Conservation (phyloP, 2,113 vertebrate species). For the sheep (Ovis aries) region DNA sequence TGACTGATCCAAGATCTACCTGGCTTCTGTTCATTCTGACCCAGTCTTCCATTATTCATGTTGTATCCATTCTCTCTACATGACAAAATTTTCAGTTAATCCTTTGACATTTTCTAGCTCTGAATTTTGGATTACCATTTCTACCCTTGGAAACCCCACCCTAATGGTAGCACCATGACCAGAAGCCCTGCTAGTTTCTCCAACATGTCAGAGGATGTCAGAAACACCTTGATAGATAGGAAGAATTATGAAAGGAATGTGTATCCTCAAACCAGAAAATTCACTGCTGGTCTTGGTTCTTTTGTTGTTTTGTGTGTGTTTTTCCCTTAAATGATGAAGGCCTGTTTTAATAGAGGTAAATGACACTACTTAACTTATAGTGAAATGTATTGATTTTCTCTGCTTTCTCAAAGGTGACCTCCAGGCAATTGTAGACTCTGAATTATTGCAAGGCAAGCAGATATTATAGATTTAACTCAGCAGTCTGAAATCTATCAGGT, state of each 20-base stretch:
- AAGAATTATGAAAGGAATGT: background rate
- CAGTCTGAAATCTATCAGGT: constrained; percentile 78
- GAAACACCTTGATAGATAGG: background rate
- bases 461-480: constrained; percentile 78
- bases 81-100: background rate
- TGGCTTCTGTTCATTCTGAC: background rate
- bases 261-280: background rate
- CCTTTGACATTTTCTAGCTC: background rate
- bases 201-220: background rate
- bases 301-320: background rate
- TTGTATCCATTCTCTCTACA: background rate
- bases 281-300: background rate
- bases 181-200: background rate
- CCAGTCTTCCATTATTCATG: background rate
- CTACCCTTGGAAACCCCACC: background rate
- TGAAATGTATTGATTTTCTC: constrained; percentile 56
- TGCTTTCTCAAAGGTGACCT: constrained; percentile 75
- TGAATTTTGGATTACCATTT: background rate
- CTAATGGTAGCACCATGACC: background rate
- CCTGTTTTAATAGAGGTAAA: constrained; percentile 51
- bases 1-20: background rate
- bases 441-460: constrained; percentile 75
- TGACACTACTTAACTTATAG: constrained; percentile 58
- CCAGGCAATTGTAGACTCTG: constrained; percentile 68
- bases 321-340: background rate